Evolutionary conservation across 2,113 vertebrate species (phyloP), one percentile per base, ranked within the genome.

Genomic region (Seriola rivoliana): DNA sequence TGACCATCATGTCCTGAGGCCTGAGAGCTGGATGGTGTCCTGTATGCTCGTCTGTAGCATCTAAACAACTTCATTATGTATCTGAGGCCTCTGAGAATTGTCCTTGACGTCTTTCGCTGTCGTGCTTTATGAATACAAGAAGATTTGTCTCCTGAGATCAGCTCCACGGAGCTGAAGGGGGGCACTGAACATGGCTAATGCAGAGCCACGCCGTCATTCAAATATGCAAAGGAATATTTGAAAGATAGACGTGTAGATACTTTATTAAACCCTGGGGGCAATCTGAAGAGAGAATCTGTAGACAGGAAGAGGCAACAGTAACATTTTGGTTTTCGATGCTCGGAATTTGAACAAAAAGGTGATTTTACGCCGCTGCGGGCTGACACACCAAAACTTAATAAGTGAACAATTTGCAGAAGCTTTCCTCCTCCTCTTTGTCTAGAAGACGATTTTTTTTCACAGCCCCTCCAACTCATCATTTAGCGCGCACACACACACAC

Each of bases 61-160:
- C 82, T 23, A 88, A 89, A 92, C 91, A 90, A 23, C 86, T 80
- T 79, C 85, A 90, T 92, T 86, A 90, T 52, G 77, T 69, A 71
- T 72, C 54, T 0, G 63, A 75, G 82, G 82, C 72, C 59, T 23
- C 16, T 0, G 66, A 60, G 63, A 78, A 78, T 50, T 0, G 62
- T 77, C 46, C 70, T 4, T 46, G 0, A 12, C 25, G 40, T 81
- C 71, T 79, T 84, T 79, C 17, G 50, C 71, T 60, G 70, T 72
- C 60, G n/a, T 5, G 42, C 58, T 32, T 85, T 71, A 80, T 62
- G 70, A 85, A 82, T 29, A 76, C 66, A 48, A 62, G 82, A 62
- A 52, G 46, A 83, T 73, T 57, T 29, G 46, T 84, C 62, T 75
- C 48, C 44, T 5, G 1, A 5, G 38, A 54, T 69, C 44, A 25